A percentile compares a stretch with the other conserved stretches of the same genome.
Conservation (phyloP, 2,113 vertebrate species). For the Isichthys henryi region DNA sequence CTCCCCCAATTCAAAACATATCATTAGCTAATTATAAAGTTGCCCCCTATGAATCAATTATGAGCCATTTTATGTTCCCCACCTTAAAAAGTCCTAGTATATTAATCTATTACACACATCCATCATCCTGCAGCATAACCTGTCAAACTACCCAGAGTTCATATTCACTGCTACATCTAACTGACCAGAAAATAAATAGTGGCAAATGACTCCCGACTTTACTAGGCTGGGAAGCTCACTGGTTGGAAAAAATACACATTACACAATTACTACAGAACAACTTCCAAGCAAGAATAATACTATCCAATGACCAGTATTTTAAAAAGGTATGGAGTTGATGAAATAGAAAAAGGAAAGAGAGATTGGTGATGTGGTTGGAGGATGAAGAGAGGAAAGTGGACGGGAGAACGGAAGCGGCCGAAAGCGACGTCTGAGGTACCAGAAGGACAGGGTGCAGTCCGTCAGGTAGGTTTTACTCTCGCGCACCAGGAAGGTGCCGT, state of each 20-base stretch:
- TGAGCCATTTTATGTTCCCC: not conserved
- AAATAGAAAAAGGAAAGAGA: not conserved
- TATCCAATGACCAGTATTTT: not conserved
- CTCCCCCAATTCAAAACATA: not conserved
- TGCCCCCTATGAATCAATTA: not conserved
- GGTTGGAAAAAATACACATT: not conserved
- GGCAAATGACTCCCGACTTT: not conserved
- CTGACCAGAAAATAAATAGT: not conserved
- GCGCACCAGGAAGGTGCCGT: slow-evolving; percentile 87
- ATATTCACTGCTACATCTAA: not conserved
- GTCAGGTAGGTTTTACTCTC: slow-evolving; percentile 72
- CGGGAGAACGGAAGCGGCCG: not conserved
- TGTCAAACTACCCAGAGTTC: not conserved
- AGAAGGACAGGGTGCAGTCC: slow-evolving; percentile 87
- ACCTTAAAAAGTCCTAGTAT: not conserved
- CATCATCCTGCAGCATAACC: not conserved
- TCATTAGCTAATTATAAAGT: not conserved
- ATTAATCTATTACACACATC: not conserved
- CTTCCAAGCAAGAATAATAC: not conserved
- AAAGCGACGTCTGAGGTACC: slow-evolving; percentile 55
- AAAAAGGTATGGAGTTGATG: not conserved
- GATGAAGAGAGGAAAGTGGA: not conserved
- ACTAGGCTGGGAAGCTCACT: not conserved
- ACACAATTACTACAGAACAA: not conserved
- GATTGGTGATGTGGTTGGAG: not conserved